Base-by-base conservation (phyloP, 2,797 vertebrate genomes). In the Microctenopoma steveboyesi region DNA sequence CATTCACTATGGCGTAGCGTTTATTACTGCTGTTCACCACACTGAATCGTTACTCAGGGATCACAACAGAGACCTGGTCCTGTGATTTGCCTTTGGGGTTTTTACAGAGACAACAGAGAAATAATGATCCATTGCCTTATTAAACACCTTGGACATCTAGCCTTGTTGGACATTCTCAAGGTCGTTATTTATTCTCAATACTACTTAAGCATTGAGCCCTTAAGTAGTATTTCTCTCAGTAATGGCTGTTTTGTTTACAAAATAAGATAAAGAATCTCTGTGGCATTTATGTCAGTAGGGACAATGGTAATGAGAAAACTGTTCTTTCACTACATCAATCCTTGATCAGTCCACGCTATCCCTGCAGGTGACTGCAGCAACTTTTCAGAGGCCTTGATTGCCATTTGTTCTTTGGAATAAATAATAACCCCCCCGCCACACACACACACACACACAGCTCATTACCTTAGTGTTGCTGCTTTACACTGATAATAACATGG, bases 381-480 rank as follows among this genome's bases (percentile, higher is more conserved):
- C 76, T 83, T 85, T 62, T 78, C 22, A 25, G 7, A 71, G 42
- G 57, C 72, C 72, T 81, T 67, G 85, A 83, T 82, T 81, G 62
- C 60, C 59, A 42, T 58, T 67, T 15, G 7, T 63, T 72, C 12
- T 39, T 28, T 57, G 56, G 61, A 72, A 65, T 66, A 77, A 83
- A 81, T 80, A 84, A 83, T 80, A 84, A 82, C 72, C 22, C 22
- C 22, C 22, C 22, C 22, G 22, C 22, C 22, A 22, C 22, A 22
- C 22, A 22, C 22, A 22, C 22, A 22, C 22, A 22, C 22, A 22
- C 22, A 22, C 22, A 22, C 22, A 83, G 65, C 83, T 85, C 77
- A 79, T 88, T 86, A 78, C 67, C 45, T 72, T 9, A 42, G 53
- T 66, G 42, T 65, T 67, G 53, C 59, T 81, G 49, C 70, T 72